Conservation (phyloP, 1,140 invertebrate genomes). For the Gonioctena quinquepunctata region DNA sequence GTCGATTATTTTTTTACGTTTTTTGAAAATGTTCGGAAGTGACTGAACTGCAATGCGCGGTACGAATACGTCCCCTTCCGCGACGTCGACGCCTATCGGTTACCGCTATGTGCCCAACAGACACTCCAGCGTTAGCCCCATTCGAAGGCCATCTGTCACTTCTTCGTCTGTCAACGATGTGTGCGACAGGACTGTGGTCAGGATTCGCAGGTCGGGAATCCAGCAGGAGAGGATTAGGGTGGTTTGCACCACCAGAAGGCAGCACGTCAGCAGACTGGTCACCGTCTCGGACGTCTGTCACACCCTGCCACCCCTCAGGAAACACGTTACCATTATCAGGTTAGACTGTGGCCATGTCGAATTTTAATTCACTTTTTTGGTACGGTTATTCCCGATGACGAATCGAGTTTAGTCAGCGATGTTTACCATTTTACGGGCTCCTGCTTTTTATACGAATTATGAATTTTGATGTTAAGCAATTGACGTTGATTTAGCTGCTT, state of each 20-base stretch:
- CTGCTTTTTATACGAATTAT: too few relatives aligned
- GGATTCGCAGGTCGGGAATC: slow-evolving; percentile 47
- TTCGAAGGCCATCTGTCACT: slow-evolving; percentile 24
- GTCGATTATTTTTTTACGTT: too few relatives aligned
- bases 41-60: slow-evolving; percentile 11
- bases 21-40: not conserved
- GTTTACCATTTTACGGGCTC: too few relatives aligned
- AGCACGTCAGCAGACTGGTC: slow-evolving; percentile 51
- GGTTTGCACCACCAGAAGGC: slow-evolving; percentile 53
- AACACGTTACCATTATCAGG: slow-evolving; percentile 55
- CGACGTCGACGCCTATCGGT: slow-evolving; percentile 2
- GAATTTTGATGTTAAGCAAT: too few relatives aligned
- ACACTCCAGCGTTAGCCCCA: slow-evolving; percentile 31
- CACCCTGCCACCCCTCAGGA: slow-evolving; percentile 46
- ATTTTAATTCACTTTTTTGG: too few relatives aligned
- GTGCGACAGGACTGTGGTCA: slow-evolving; percentile 48
- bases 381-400: too few relatives aligned
- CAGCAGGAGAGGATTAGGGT: slow-evolving; percentile 50
- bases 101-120: slow-evolving; percentile 25
- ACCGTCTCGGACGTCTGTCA: slow-evolving; percentile 51
- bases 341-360: too few relatives aligned
- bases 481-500: too few relatives aligned
- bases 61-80: slow-evolving; percentile 6
- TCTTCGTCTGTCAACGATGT: slow-evolving; percentile 29
- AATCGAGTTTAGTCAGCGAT: too few relatives aligned